phyloP scores from a whole-genome alignment of 2,888 invertebrate genomes.

The Xestobium rufovillosum region DNA sequence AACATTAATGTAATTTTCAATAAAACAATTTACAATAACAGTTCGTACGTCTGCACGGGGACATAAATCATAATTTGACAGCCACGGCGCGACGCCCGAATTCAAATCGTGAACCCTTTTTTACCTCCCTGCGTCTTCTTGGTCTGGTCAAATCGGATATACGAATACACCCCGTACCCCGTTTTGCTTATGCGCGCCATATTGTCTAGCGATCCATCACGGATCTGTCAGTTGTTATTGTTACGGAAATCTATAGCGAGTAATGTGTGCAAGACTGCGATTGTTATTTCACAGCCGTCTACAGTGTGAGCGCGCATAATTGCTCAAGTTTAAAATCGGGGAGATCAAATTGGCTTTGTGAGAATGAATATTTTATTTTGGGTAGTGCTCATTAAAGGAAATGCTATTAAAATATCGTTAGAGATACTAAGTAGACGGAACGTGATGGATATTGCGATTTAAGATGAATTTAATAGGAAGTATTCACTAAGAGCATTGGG shows the following conservation, averaged over 20 bases:
- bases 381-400: constrained; percentile 33
- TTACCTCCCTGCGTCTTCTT: constrained; percentile 22
- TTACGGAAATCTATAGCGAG: constrained; percentile 38
- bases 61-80: constrained; percentile 41
- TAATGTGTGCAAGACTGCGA: constrained; percentile 35
- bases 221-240: constrained; percentile 42
- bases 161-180: constrained; percentile 25
- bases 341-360: constrained; percentile 41
- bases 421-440: constrained; percentile 25
- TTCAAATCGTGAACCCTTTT: constrained; percentile 2
- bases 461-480: too few species aligned
- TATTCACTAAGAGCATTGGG: too few species aligned
- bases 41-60: too few species aligned
- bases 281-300: constrained; percentile 35
- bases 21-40: too few species aligned
- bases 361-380: constrained; percentile 43
- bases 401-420: constrained; percentile 38
- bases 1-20: too few species aligned
- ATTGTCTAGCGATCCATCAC: constrained; percentile 45
- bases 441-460: constrained; percentile 1
- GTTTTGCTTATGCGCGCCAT: too few species aligned
- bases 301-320: constrained; percentile 43
- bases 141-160: constrained; percentile 29
- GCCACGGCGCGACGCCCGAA: constrained; percentile 9
- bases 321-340: constrained; percentile 40